These are phyloP conservation scores for Bettongia penicillata DNA, from an alignment of 2,113 vertebrate genomes.

Conservation along the genomic window DNA sequence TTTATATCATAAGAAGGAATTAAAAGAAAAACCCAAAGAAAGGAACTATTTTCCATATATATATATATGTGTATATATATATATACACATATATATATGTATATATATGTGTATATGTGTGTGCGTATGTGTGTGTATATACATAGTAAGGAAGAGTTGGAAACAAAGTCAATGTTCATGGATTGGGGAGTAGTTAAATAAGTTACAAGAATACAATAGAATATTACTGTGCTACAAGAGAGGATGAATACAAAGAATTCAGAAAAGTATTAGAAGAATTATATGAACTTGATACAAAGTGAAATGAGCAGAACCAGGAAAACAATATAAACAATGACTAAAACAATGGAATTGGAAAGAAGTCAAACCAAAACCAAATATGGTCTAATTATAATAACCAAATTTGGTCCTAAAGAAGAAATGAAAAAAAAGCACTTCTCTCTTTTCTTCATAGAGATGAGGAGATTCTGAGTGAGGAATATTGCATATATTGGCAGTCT, in stretches of 20 bases:
- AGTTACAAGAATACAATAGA: too few species aligned
- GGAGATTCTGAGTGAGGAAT: neutral
- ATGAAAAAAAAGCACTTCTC: neutral
- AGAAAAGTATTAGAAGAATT: neutral
- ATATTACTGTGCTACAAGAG: neutral
- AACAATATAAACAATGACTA: neutral
- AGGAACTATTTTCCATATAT: neutral
- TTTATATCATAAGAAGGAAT: neutral
- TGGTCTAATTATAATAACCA: neutral
- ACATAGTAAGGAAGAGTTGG: too few species aligned
- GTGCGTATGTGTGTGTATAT: too few species aligned
- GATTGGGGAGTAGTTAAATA: too few species aligned
- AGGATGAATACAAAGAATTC: neutral
- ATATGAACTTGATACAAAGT: neutral
- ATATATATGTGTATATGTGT: too few species aligned
- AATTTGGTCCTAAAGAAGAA: neutral
- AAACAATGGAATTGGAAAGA: neutral
- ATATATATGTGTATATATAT: too few species aligned
- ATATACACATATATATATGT: too few species aligned
- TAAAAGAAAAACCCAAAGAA: neutral
- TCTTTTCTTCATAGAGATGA: neutral
- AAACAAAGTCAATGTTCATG: too few species aligned
- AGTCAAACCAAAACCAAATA: neutral
- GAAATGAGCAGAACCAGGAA: neutral
- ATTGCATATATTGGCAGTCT: neutral